These are phyloP conservation scores for Orchestes rusci DNA, from an alignment of 2,888 invertebrate genomes.

Conservation along the genomic window DNA sequence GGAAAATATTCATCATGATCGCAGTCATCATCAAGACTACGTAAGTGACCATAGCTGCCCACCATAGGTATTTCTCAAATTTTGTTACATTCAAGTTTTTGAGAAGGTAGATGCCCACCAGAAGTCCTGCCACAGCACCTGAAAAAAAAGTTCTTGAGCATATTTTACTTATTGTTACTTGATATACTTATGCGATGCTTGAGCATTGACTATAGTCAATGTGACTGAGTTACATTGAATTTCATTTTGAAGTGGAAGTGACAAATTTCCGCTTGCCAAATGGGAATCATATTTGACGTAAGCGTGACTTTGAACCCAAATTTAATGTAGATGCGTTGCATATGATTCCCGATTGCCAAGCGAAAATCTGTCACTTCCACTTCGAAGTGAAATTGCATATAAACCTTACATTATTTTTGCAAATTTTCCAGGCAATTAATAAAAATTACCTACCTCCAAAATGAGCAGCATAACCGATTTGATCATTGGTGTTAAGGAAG, in stretches of 20 bases:
- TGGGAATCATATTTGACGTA: too few relatives aligned
- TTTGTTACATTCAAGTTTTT: conserved; percentile 54
- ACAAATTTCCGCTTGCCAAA: too few relatives aligned
- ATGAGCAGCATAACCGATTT: conserved; percentile 46
- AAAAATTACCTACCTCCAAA: conserved; percentile 16
- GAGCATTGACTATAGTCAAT: too few relatives aligned
- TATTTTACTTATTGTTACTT: not conserved
- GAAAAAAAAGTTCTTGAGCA: conserved; percentile 1
- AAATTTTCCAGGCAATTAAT: not conserved
- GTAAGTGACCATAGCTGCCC: conserved; percentile 65
- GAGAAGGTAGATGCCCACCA: conserved; percentile 58
- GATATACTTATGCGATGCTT: too few relatives aligned
- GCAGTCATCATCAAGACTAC: conserved; percentile 56
- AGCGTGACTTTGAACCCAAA: too few relatives aligned
- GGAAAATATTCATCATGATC: conserved; percentile 28
- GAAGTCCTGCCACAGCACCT: conserved; percentile 75
- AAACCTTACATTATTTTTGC: too few relatives aligned
- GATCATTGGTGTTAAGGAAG: conserved; percentile 56
- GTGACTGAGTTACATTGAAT: too few relatives aligned
- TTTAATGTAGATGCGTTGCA: too few relatives aligned
- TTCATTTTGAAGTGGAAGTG: too few relatives aligned
- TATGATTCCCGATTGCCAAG: too few relatives aligned
- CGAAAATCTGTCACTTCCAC: too few relatives aligned
- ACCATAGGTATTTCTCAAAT: conserved; percentile 56
- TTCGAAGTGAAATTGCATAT: too few relatives aligned